Evolutionary conservation across 2,888 invertebrate genomes (phyloP).

Genomic region (Neuroscelio doddi): DNA sequence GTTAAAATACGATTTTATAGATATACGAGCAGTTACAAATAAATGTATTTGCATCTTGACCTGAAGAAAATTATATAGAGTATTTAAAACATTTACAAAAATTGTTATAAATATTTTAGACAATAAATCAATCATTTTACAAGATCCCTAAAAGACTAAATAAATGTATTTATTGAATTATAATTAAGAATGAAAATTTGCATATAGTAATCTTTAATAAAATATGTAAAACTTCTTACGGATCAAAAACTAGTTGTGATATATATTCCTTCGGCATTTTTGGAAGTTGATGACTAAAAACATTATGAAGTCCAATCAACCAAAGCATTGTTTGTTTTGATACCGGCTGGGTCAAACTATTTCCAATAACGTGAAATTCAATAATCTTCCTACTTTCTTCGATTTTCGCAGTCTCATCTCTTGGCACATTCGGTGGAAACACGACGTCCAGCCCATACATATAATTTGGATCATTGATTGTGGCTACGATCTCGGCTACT

Average conservation of each 20-base stretch:
- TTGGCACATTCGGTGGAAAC: slow-evolving; percentile 87
- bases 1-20: too few relatives aligned
- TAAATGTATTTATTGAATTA: too few relatives aligned
- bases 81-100: too few relatives aligned
- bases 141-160: too few relatives aligned
- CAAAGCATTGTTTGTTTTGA: slow-evolving; percentile 94
- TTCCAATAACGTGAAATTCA: slow-evolving; percentile 94
- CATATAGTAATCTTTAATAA: too few relatives aligned
- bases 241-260: slow-evolving; percentile 94
- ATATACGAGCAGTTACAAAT: too few relatives aligned
- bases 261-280: slow-evolving; percentile 99
- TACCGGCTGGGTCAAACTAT: slow-evolving; percentile 89
- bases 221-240: too few relatives aligned
- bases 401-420: slow-evolving; percentile 92
- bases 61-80: too few relatives aligned
- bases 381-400: slow-evolving; percentile 93
- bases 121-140: too few relatives aligned
- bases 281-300: slow-evolving; percentile 95
- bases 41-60: too few relatives aligned
- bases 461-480: slow-evolving; percentile 87
- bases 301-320: slow-evolving; percentile 93
- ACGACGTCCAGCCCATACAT: slow-evolving; percentile 88
- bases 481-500: slow-evolving; percentile 86
- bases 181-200: too few relatives aligned
- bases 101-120: too few relatives aligned